phyloP scores from a whole-genome alignment of 2,888 invertebrate species.

The Dinocampus coccinellae region DNA sequence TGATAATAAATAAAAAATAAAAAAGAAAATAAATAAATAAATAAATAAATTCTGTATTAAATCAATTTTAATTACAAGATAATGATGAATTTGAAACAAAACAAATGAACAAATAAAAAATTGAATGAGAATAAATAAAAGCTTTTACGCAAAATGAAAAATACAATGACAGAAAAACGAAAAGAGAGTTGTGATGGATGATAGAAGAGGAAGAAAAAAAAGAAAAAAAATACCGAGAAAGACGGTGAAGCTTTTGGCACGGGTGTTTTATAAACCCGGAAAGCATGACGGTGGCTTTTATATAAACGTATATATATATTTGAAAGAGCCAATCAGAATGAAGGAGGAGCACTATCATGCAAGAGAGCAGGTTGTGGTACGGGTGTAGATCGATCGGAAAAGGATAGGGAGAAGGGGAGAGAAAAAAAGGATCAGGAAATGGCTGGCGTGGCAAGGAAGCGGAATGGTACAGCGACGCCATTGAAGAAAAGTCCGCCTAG shows the following conservation, averaged over 20 bases:
- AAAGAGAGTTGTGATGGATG: conserved; percentile 7
- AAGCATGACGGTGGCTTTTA: neutral
- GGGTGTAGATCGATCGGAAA: conserved; percentile 14
- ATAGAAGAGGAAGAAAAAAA: neutral
- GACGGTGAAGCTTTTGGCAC: neutral
- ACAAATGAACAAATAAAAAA: no score
- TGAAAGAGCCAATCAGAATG: conserved; percentile 9
- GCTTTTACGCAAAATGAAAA: conserved; percentile 20
- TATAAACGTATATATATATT: neutral
- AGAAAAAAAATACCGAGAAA: neutral
- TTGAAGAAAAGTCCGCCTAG: conserved; percentile 5
- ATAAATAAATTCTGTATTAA: no score
- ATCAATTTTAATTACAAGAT: neutral
- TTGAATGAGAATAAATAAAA: no score
- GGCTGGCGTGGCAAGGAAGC: conserved; percentile 17
- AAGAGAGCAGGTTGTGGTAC: neutral
- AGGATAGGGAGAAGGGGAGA: conserved; percentile 11
- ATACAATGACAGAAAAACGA: neutral
- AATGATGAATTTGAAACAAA: neutral
- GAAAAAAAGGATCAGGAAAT: conserved; percentile 23
- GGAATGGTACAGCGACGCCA: conserved; percentile 4
- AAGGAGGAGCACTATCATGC: conserved; percentile 3
- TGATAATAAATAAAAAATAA: no score
- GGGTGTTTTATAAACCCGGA: conserved; percentile 14
- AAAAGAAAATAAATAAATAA: no score